Conservation (phyloP, 2,888 invertebrate species). For the Tipula helvola region DNA sequence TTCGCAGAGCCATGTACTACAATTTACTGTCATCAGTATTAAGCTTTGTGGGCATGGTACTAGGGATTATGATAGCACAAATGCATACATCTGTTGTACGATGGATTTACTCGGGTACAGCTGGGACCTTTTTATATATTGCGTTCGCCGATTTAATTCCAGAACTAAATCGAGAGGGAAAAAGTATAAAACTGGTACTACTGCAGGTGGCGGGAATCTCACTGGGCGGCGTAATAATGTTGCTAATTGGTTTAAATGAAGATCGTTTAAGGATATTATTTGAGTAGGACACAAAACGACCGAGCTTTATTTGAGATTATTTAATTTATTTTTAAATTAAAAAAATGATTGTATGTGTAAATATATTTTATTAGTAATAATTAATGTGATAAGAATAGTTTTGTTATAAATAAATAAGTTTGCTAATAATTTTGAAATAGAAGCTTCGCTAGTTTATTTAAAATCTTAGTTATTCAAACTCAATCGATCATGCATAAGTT, state of each 20-base stretch:
- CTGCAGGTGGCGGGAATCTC: slow-evolving; percentile 54
- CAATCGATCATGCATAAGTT: too few species aligned
- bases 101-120: slow-evolving; percentile 69
- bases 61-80: slow-evolving; percentile 57
- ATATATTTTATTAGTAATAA: background rate
- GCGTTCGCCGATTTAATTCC: slow-evolving; percentile 67
- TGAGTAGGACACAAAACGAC: slow-evolving; percentile 18
- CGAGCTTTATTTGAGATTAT: background rate
- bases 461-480: background rate
- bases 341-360: background rate
- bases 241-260: slow-evolving; percentile 60
- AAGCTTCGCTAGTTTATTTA: background rate
- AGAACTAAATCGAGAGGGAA: slow-evolving; percentile 43
- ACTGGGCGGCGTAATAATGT: slow-evolving; percentile 57
- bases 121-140: slow-evolving; percentile 70
- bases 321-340: background rate
- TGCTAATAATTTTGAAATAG: background rate
- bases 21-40: slow-evolving; percentile 63
- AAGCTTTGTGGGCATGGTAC: slow-evolving; percentile 60
- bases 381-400: background rate
- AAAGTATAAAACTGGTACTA: slow-evolving; percentile 42
- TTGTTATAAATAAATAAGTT: background rate
- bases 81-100: slow-evolving; percentile 53
- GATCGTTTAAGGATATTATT: slow-evolving; percentile 31
- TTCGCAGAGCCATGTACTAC: slow-evolving; percentile 56